Percentiles rank a stretch among this genome's conserved stretches.
These are phyloP conservation scores for Drosophila anceps DNA, from an alignment of 2,888 invertebrate species.

Conservation along the genomic window DNA sequence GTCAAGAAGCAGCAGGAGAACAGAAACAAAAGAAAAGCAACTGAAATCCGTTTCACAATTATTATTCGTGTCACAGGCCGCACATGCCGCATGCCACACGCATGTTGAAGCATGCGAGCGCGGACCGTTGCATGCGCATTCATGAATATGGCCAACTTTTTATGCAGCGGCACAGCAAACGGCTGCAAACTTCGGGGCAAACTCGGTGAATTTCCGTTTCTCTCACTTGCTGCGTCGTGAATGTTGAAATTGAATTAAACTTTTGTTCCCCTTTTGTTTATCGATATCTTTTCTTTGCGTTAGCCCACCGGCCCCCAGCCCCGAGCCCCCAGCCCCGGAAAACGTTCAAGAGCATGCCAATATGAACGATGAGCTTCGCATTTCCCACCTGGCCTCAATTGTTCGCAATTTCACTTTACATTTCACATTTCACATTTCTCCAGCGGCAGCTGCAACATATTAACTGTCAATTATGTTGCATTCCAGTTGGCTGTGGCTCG, in stretches of 20 bases:
- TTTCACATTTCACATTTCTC: not conserved
- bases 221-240: conserved; percentile 27
- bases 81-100: not conserved
- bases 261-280: conserved; percentile 13
- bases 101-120: not conserved
- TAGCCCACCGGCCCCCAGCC: not conserved
- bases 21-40: not conserved
- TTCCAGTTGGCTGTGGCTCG: not conserved
- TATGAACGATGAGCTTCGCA: conserved; percentile 69
- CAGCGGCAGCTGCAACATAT: conserved; percentile 67
- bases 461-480: conserved; percentile 72
- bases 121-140: conserved; percentile 28
- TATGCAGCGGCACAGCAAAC: conserved; percentile 14
- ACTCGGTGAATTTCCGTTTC: not conserved
- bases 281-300: conserved; percentile 2
- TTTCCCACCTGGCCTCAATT: not conserved
- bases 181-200: not conserved
- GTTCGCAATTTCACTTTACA: not conserved
- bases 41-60: conserved; percentile 2
- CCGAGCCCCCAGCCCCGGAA: not conserved
- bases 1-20: too few relatives aligned
- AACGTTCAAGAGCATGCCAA: conserved; percentile 54
- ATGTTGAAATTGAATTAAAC: conserved; percentile 60
- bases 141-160: conserved; percentile 25
- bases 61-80: conserved; percentile 11